Conservation (phyloP, 2,888 invertebrate genomes). For the Rhagium mordax region DNA sequence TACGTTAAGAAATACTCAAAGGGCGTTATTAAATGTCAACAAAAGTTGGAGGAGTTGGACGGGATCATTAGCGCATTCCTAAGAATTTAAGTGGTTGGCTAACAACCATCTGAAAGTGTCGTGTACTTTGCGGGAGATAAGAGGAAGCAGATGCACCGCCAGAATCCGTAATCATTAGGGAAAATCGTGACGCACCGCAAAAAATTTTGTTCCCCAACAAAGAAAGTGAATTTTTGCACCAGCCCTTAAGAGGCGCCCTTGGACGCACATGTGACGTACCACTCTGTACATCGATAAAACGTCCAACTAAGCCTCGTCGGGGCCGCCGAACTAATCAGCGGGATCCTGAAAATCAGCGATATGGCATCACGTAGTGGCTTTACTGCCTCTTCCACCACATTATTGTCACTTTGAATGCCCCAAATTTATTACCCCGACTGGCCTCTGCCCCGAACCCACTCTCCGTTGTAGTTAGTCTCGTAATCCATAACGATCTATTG, state of each 20-base stretch:
- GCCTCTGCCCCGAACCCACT: slow-evolving; percentile 14
- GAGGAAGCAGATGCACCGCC: too few relatives aligned
- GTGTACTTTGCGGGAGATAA: too few relatives aligned
- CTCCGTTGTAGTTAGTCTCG: background rate
- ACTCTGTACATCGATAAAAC: too few relatives aligned
- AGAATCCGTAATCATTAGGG: too few relatives aligned
- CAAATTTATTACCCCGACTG: slow-evolving; percentile 5
- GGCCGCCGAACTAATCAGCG: background rate
- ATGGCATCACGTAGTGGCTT: slow-evolving; percentile 2
- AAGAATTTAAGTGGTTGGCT: too few relatives aligned
- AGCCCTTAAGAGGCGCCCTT: too few relatives aligned
- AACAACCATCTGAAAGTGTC: too few relatives aligned
- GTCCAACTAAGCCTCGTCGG: background rate
- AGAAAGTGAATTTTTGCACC: too few relatives aligned
- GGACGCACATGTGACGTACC: too few relatives aligned
- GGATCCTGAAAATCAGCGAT: background rate
- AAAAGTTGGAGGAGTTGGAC: background rate
- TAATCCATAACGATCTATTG: slow-evolving; percentile 20
- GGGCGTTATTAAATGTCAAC: background rate
- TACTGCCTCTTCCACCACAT: background rate
- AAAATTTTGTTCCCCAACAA: too few relatives aligned
- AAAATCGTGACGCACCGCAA: too few relatives aligned
- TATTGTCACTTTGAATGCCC: slow-evolving; percentile 4
- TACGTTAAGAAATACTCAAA: background rate
- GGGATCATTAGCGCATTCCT: background rate